phyloP scores from a whole-genome alignment of 92 coral and sea anemone species.

The Palythoa grandiflora region DNA sequence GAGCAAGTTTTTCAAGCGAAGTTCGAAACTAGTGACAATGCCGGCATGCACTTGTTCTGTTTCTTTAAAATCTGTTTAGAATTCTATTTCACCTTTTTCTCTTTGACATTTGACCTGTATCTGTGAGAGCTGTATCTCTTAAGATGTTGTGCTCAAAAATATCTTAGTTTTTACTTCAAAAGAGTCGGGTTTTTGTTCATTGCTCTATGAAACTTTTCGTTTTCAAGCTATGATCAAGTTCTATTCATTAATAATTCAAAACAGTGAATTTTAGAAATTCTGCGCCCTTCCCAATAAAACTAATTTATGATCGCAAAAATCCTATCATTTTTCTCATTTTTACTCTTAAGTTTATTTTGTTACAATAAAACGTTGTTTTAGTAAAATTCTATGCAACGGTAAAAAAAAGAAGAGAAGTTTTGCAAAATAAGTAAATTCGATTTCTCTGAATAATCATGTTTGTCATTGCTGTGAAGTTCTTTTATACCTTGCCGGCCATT shows the following conservation, averaged over 20 bases:
- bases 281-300: background rate
- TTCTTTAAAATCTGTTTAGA: background rate
- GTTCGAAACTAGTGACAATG: too few species aligned
- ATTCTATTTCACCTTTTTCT: background rate
- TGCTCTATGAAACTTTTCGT: background rate
- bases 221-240: background rate
- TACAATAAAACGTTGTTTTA: background rate
- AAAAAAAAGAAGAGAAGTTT: background rate
- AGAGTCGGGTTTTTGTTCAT: background rate
- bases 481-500: constrained; percentile 7
- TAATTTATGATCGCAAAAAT: background rate
- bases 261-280: background rate
- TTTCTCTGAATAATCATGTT: background rate
- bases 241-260: constrained; percentile 33
- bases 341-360: background rate
- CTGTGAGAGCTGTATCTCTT: background rate
- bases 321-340: background rate
- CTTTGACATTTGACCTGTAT: background rate
- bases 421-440: background rate
- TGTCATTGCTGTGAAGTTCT: background rate
- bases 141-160: background rate
- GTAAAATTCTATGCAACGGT: background rate
- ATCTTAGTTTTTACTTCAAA: background rate
- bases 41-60: too few species aligned
- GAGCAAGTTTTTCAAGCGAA: too few species aligned